Evolutionary conservation across 2,797 vertebrate species (phyloP).

Genomic region (Falco biarmicus): DNA sequence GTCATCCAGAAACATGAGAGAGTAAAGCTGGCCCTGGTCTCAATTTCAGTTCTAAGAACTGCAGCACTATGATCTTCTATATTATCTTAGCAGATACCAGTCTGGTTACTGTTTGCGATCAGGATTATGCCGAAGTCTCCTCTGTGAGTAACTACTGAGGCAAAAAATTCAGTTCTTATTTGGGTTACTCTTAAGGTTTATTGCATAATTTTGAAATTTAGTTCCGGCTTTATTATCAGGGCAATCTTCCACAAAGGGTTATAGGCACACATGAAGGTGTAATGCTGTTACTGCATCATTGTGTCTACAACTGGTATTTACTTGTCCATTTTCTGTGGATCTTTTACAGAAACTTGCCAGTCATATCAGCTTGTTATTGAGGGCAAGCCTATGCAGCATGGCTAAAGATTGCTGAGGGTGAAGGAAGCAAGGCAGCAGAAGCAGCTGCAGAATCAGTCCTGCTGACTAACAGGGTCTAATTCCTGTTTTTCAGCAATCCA

Average conservation of each 20-base stretch:
- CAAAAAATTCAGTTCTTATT: background rate
- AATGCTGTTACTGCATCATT: background rate
- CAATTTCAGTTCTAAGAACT: background rate
- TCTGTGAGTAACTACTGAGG: background rate
- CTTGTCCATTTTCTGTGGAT: background rate
- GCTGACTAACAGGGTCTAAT: background rate
- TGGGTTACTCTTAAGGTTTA: background rate
- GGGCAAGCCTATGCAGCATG: fast-evolving
- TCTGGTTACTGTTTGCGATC: background rate
- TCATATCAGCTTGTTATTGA: background rate
- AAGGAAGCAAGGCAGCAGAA: background rate
- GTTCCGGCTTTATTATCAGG: background rate
- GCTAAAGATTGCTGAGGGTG: background rate
- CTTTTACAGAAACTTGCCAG: background rate
- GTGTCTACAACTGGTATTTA: background rate
- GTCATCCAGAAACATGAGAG: background rate
- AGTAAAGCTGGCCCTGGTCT: background rate
- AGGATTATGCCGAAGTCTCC: background rate
- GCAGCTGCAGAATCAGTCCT: background rate
- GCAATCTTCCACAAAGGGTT: background rate
- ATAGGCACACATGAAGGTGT: background rate
- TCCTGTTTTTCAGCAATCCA: background rate
- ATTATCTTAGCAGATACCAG: background rate
- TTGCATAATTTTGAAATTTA: background rate
- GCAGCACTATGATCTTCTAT: background rate